phyloP scores from a whole-genome alignment of 1,140 invertebrate species.

The Theocolax elegans region DNA sequence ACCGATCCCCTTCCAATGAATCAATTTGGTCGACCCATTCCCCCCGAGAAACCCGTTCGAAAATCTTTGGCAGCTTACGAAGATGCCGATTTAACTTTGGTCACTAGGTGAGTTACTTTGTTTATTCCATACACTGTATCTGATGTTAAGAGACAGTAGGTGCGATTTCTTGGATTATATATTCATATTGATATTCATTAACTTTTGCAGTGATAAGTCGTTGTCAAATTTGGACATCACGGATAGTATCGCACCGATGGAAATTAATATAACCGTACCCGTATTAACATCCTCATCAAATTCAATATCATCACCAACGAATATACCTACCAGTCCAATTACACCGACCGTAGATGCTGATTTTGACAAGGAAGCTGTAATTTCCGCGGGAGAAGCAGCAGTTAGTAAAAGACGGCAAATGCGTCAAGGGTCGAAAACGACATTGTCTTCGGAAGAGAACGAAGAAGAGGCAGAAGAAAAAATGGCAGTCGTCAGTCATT shows the following conservation, averaged over 20 bases:
- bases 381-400: constrained; percentile 61
- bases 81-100: background rate
- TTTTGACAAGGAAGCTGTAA: constrained; percentile 53
- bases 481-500: constrained; percentile 78
- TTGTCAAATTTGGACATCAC: background rate
- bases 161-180: too few species aligned
- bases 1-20: constrained; percentile 55
- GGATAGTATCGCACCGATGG: background rate
- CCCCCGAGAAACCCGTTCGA: constrained; percentile 55
- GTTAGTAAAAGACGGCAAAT: constrained; percentile 61
- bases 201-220: constrained; percentile 4
- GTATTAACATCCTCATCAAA: background rate
- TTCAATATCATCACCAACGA: background rate
- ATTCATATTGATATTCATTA: background rate
- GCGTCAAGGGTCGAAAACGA: constrained; percentile 56
- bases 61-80: constrained; percentile 25
- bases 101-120: constrained; percentile 6
- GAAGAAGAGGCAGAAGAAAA: constrained; percentile 73
- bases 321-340: background rate
- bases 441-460: constrained; percentile 67
- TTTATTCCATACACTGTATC: too few species aligned
- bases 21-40: constrained; percentile 53
- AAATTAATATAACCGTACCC: background rate
- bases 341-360: constrained; percentile 53
- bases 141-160: too few species aligned